Evolutionary conservation across 2,113 vertebrate genomes (phyloP).

Genomic region (Sciurus niger): DNA sequence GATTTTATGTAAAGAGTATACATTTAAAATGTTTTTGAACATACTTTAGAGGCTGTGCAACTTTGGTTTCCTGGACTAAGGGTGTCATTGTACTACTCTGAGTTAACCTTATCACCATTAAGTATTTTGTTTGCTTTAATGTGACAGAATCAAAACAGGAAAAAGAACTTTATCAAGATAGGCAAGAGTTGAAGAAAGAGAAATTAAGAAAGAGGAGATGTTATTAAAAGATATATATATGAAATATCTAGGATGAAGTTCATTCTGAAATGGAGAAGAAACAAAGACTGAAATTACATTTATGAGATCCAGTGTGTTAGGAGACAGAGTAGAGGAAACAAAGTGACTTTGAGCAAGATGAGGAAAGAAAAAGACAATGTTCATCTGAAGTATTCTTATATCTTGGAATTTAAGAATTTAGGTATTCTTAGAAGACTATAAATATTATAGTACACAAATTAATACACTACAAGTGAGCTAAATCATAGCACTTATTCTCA

Average conservation of each 20-base stretch:
- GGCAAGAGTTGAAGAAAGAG: conserved; percentile 13
- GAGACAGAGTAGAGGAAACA: neutral
- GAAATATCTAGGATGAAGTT: neutral
- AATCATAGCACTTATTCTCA: neutral
- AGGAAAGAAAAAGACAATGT: neutral
- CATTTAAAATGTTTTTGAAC: neutral
- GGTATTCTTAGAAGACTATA: neutral
- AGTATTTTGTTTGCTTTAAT: conserved; percentile 35
- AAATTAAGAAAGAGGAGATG: neutral
- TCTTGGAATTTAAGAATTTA: conserved; percentile 28
- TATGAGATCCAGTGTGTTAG: neutral
- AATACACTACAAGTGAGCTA: neutral
- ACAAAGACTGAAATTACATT: neutral
- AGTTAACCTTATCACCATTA: neutral
- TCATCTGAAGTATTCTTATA: neutral
- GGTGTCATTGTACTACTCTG: neutral
- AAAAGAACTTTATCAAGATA: neutral
- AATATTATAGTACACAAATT: conserved; percentile 4
- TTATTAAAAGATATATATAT: neutral
- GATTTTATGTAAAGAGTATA: neutral
- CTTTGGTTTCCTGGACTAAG: neutral
- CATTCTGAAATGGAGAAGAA: neutral
- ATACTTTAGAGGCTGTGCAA: neutral
- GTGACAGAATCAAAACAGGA: neutral
- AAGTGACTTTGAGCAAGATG: neutral